A percentile compares a stretch with the other conserved stretches of the same genome.
Conservation (phyloP, 2,888 invertebrate species). For the Epirrhoe alternata region DNA sequence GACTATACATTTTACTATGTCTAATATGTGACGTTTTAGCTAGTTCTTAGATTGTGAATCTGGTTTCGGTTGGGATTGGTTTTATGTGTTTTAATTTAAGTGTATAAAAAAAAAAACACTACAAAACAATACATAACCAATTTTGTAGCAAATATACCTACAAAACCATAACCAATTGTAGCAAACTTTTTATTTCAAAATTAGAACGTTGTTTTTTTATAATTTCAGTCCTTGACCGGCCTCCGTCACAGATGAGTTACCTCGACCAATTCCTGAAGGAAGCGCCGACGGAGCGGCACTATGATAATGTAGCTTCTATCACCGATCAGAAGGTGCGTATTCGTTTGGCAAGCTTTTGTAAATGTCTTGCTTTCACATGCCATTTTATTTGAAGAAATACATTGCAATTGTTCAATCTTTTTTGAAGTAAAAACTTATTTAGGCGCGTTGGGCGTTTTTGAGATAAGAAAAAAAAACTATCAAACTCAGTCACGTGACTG, state of each 20-base stretch:
- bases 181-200: neutral
- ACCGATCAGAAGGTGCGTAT: constrained; percentile 77
- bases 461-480: no score
- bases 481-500: no score
- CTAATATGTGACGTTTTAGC: constrained; percentile 53
- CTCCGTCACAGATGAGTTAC: constrained; percentile 96
- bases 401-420: neutral
- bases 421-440: no score
- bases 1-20: constrained; percentile 52
- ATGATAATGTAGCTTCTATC: constrained; percentile 76
- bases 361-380: neutral
- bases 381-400: constrained; percentile 5
- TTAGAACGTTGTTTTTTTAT: neutral
- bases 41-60: constrained; percentile 58
- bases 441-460: no score
- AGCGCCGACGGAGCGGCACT: constrained; percentile 75
- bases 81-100: constrained; percentile 53
- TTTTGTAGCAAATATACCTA: neutral
- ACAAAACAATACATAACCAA: neutral
- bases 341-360: constrained; percentile 28
- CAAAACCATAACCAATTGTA: neutral
- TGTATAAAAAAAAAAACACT: constrained; percentile 8
- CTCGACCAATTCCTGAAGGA: constrained; percentile 96
- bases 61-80: constrained; percentile 81
- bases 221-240: constrained; percentile 92